Evolutionary conservation across 2,113 vertebrate genomes (phyloP).

Genomic region (Siniperca chuatsi): DNA sequence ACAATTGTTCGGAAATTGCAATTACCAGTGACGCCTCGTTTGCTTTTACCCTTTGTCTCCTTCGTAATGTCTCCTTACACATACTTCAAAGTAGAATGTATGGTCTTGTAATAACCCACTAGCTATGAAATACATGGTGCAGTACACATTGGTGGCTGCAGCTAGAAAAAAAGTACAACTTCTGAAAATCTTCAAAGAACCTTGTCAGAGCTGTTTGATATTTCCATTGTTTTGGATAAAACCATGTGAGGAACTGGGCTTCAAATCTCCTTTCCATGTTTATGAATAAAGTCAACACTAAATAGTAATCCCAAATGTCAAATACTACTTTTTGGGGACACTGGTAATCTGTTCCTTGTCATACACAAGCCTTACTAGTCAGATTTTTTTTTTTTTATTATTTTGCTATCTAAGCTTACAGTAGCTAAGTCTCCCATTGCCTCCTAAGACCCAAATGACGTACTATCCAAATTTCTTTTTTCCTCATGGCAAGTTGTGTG

Average conservation of each 20-base stretch:
- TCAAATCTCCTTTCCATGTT: constrained; percentile 73
- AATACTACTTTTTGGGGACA: constrained; percentile 67
- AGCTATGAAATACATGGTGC: constrained; percentile 70
- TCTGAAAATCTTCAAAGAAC: constrained; percentile 77
- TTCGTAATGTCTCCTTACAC: constrained; percentile 65
- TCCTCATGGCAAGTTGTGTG: constrained; percentile 69
- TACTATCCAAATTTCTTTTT: constrained; percentile 73
- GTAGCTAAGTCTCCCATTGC: constrained; percentile 79
- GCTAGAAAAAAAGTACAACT: constrained; percentile 60
- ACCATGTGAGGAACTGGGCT: constrained; percentile 46
- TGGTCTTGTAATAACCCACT: constrained; percentile 66
- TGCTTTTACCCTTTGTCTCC: constrained; percentile 71
- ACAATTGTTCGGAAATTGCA: constrained; percentile 80
- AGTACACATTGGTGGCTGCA: constrained; percentile 44
- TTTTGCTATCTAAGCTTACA: constrained; percentile 75
- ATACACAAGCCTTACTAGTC: constrained; percentile 70
- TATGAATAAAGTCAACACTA: constrained; percentile 78
- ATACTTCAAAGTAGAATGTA: constrained; percentile 76
- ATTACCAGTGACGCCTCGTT: constrained; percentile 75
- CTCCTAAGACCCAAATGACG: constrained; percentile 77
- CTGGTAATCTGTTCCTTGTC: constrained; percentile 82
- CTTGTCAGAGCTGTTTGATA: constrained; percentile 62
- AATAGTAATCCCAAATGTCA: constrained; percentile 71
- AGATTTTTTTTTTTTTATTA: constrained; percentile 69
- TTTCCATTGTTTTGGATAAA: constrained; percentile 75